These are phyloP conservation scores for Apostichopus japonicus DNA, from an alignment of 35 echinoderm and acorn worm species.

Conservation along the genomic window DNA sequence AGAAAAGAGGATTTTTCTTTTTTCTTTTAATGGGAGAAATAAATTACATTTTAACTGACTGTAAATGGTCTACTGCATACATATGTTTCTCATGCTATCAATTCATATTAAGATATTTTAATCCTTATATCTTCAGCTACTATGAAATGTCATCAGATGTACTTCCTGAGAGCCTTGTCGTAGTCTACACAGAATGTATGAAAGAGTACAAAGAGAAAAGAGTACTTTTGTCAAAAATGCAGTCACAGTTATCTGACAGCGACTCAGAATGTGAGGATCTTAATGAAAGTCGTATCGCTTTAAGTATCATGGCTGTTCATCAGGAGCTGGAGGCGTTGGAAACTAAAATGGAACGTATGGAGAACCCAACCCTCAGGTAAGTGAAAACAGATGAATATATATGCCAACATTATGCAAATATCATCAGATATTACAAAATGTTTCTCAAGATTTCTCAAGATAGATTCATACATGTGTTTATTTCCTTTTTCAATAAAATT, in stretches of 20 bases:
- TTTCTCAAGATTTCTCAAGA: no score
- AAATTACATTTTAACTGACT: no score
- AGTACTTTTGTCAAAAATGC: slow-evolving; percentile 29
- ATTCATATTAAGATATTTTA: no score
- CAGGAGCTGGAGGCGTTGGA: slow-evolving; percentile 59
- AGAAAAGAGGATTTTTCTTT: no score
- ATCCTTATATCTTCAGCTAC: not conserved
- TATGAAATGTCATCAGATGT: slow-evolving; percentile 31
- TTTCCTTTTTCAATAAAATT: no score
- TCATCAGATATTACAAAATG: no score
- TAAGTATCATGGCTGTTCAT: slow-evolving; percentile 61
- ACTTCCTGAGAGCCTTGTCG: slow-evolving; percentile 50
- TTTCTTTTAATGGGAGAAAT: no score
- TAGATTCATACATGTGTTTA: no score
- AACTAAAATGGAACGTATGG: slow-evolving; percentile 66
- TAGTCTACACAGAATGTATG: slow-evolving; percentile 13
- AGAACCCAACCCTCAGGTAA: slow-evolving; percentile 69
- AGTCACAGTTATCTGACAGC: slow-evolving; percentile 64
- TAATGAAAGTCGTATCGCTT: slow-evolving; percentile 61
- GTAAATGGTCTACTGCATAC: no score
- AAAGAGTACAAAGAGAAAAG: slow-evolving; percentile 52
- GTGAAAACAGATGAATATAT: not conserved
- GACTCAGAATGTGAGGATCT: slow-evolving; percentile 51
- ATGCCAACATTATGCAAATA: no score
- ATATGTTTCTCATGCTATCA: no score